Percentiles rank a stretch among this genome's conserved stretches.
These are phyloP conservation scores for Chrysolina oricalcia DNA, from an alignment of 2,888 invertebrate species.

Conservation along the genomic window DNA sequence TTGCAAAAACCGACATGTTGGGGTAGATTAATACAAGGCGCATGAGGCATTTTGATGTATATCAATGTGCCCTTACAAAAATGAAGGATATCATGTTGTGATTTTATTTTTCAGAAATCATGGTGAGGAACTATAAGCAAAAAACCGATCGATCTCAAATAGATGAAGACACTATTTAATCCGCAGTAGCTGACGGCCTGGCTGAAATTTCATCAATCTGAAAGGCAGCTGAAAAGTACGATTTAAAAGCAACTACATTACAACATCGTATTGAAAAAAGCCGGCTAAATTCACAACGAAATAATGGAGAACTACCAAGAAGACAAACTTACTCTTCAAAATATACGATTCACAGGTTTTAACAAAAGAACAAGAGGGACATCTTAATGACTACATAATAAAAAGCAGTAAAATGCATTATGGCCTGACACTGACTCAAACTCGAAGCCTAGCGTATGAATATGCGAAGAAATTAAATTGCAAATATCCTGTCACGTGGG, in stretches of 20 bases:
- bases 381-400: too few relatives aligned
- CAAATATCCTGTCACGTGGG: conserved; percentile 7
- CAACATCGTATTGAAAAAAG: too few relatives aligned
- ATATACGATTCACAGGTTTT: too few relatives aligned
- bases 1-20: too few relatives aligned
- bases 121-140: neutral
- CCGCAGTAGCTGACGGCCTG: neutral
- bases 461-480: neutral
- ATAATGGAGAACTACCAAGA: too few relatives aligned
- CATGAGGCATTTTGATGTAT: neutral
- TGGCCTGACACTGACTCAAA: conserved; percentile 7
- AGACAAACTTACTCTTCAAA: too few relatives aligned
- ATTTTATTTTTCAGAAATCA: neutral
- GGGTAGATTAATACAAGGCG: neutral
- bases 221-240: neutral
- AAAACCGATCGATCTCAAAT: neutral
- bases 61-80: neutral
- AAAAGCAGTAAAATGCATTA: conserved; percentile 10
- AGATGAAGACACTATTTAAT: neutral
- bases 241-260: neutral
- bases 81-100: too few relatives aligned
- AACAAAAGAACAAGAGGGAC: too few relatives aligned
- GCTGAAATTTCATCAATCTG: neutral
- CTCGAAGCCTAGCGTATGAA: conserved; percentile 10
- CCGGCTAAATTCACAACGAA: too few relatives aligned